A percentile compares a stretch with the other conserved stretches of the same genome.
Evolutionary conservation across 2,888 invertebrate species (phyloP).

Genomic region (Cerastis rubricosa): DNA sequence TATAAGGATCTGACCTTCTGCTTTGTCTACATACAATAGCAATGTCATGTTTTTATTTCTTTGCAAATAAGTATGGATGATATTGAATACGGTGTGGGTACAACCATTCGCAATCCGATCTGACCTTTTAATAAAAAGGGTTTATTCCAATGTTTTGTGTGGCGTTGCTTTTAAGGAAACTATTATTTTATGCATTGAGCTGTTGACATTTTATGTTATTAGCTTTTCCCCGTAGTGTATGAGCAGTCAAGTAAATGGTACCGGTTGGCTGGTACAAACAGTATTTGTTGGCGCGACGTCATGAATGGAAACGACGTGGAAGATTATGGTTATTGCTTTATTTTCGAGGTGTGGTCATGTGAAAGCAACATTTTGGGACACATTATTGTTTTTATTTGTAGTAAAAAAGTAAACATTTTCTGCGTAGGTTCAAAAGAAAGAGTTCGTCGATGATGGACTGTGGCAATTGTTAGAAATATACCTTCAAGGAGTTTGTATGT

Average conservation of each 20-base stretch:
- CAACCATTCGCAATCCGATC: conserved; percentile 50
- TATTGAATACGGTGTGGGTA: conserved; percentile 53
- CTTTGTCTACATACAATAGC: not conserved
- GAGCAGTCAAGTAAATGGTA: conserved; percentile 24
- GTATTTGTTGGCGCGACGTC: conserved; percentile 8
- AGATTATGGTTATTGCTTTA: conserved; percentile 33
- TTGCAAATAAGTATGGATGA: conserved; percentile 51
- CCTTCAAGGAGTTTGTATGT: no score
- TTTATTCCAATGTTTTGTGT: conserved; percentile 43
- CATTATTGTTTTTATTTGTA: not conserved
- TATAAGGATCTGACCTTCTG: conserved; percentile 22
- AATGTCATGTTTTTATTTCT: conserved; percentile 46
- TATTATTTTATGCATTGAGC: conserved; percentile 63
- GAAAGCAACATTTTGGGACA: conserved; percentile 1
- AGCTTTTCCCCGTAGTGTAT: conserved; percentile 22
- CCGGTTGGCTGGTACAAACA: conserved; percentile 15
- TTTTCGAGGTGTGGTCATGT: not conserved
- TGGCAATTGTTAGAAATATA: no score
- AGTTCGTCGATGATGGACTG: not conserved
- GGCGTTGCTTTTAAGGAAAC: conserved; percentile 51
- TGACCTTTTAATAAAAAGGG: conserved; percentile 60
- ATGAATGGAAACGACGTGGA: conserved; percentile 13
- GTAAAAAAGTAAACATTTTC: not conserved
- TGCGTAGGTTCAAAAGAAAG: not conserved
- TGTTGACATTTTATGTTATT: conserved; percentile 55